Evolutionary conservation across 1,140 invertebrate genomes (phyloP).

Genomic region (Zaprionus kolodkinae): DNA sequence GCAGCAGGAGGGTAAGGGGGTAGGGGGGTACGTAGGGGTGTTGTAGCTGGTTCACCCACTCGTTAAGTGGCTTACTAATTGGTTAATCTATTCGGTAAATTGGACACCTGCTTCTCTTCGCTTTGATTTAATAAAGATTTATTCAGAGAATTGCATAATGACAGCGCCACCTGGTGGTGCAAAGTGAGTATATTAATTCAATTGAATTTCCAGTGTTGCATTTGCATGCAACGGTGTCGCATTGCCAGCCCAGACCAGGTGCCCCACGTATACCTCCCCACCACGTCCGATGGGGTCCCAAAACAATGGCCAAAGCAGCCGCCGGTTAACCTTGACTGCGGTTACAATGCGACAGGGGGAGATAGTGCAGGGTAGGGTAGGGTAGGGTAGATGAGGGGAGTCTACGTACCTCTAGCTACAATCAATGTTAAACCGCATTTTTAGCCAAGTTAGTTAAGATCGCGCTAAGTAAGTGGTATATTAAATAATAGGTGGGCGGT

Average conservation of each 20-base stretch:
- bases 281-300: not conserved
- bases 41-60: conserved; percentile 4
- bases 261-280: not conserved
- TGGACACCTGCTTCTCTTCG: conserved; percentile 41
- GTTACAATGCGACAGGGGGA: conserved; percentile 43
- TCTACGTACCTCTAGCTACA: conserved; percentile 1
- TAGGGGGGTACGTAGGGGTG: too few species aligned
- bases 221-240: conserved; percentile 49
- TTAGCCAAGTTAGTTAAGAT: conserved; percentile 51
- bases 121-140: conserved; percentile 46
- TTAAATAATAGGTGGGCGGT: conserved; percentile 1
- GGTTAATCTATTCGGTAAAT: conserved; percentile 18
- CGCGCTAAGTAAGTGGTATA: conserved; percentile 6
- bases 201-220: conserved; percentile 27
- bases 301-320: conserved; percentile 42
- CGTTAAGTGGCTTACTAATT: conserved; percentile 38
- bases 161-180: conserved; percentile 39
- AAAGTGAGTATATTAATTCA: conserved; percentile 1
- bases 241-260: conserved; percentile 26
- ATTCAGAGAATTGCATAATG: conserved; percentile 30
- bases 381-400: too few species aligned
- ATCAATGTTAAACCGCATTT: conserved; percentile 59
- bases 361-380: not conserved
- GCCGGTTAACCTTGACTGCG: conserved; percentile 64
- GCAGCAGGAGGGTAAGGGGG: not conserved